Conservation (phyloP, 2,113 vertebrate species). For the Morone saxatilis region DNA sequence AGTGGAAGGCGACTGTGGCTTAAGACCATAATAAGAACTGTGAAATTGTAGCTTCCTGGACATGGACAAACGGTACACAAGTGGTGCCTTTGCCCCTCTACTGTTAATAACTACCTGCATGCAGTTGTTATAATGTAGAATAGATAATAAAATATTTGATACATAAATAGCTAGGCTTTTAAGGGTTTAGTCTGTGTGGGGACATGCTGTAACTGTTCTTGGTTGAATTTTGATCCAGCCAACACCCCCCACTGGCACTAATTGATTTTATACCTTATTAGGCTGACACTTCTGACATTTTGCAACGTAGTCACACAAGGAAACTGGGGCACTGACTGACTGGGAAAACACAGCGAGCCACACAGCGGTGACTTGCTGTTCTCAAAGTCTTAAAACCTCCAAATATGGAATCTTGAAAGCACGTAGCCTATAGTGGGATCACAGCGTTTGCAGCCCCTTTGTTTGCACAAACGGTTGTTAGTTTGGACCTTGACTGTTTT, state of each 20-base stretch:
- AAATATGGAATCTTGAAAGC: constrained; percentile 80
- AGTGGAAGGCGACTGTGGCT: no score
- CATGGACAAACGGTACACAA: background rate
- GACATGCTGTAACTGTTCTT: background rate
- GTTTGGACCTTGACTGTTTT: constrained; percentile 82
- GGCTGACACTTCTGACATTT: constrained; percentile 52
- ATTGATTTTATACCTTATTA: constrained; percentile 76
- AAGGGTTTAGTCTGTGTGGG: background rate
- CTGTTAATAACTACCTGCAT: background rate
- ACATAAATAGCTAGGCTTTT: background rate
- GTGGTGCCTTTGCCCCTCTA: no score
- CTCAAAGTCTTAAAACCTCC: constrained; percentile 73
- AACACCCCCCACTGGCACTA: constrained; percentile 12
- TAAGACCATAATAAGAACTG: no score
- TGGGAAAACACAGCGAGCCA: constrained; percentile 8
- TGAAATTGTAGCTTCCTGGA: background rate
- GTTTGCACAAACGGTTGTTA: constrained; percentile 74
- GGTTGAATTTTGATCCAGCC: constrained; percentile 9
- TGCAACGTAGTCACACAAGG: constrained; percentile 45
- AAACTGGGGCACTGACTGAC: constrained; percentile 37
- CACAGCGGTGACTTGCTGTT: constrained; percentile 1
- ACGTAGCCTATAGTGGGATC: constrained; percentile 33
- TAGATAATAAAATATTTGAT: background rate
- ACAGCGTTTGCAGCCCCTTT: constrained; percentile 45
- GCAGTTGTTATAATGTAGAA: background rate